Percentiles rank a stretch among this genome's conserved stretches.
phyloP scores from a whole-genome alignment of 2,797 vertebrate genomes.

The Pelobates cultripes region DNA sequence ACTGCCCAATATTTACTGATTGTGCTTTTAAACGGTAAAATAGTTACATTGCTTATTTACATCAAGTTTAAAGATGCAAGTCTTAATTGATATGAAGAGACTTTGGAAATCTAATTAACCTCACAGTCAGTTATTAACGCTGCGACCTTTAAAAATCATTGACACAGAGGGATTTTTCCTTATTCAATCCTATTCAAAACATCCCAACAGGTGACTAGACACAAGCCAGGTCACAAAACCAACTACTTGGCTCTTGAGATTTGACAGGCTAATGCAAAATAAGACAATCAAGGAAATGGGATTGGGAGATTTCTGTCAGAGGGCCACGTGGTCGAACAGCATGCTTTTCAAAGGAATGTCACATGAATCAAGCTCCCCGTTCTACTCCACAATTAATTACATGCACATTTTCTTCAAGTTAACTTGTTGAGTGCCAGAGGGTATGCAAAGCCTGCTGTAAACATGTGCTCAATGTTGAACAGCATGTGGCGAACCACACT shows the following conservation, averaged over 20 bases:
- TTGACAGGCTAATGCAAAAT: constrained; percentile 69
- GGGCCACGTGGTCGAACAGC: constrained; percentile 54
- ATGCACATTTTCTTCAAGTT: not conserved
- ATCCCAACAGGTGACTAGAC: constrained; percentile 69
- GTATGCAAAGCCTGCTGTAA: not conserved
- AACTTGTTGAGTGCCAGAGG: not conserved
- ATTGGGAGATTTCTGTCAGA: constrained; percentile 66
- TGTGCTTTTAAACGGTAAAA: constrained; percentile 18
- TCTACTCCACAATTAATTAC: constrained; percentile 42
- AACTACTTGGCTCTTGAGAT: constrained; percentile 69
- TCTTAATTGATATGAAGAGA: constrained; percentile 75
- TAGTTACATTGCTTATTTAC: constrained; percentile 69
- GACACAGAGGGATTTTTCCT: constrained; percentile 77
- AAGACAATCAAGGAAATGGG: constrained; percentile 76
- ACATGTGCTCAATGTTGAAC: not conserved
- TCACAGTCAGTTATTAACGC: constrained; percentile 96
- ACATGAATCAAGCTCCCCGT: constrained; percentile 57
- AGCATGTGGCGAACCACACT: not conserved
- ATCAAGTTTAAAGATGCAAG: constrained; percentile 67
- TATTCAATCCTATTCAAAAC: constrained; percentile 75
- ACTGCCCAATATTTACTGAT: too few relatives aligned
- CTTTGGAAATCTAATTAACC: constrained; percentile 96
- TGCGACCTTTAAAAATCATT: constrained; percentile 98
- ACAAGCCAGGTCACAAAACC: constrained; percentile 58
- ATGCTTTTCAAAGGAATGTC: constrained; percentile 60